phyloP scores from a whole-genome alignment of 2,797 vertebrate species.

The Austrolebias charrua region DNA sequence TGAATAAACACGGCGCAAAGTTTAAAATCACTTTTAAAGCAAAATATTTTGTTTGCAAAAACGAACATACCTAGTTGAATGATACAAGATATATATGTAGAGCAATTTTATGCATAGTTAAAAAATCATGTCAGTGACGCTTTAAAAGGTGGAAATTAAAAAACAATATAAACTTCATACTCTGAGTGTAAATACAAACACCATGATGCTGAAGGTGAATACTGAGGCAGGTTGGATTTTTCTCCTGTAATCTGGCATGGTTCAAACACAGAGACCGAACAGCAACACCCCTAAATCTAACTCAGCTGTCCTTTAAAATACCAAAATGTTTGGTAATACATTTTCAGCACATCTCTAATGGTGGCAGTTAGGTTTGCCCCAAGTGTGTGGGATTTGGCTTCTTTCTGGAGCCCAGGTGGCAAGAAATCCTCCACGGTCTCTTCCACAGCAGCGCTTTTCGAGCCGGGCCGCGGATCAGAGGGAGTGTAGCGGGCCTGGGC shows the following conservation, averaged over 20 bases:
- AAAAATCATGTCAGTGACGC: no score
- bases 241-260: slow-evolving; percentile 47
- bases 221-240: not conserved
- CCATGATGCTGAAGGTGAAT: not conserved
- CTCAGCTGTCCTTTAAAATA: slow-evolving; percentile 81
- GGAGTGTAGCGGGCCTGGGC: slow-evolving; percentile 50
- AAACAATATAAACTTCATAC: not conserved
- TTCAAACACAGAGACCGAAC: slow-evolving; percentile 50
- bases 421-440: slow-evolving; percentile 79
- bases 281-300: slow-evolving; percentile 69
- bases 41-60: no score
- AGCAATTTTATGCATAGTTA: no score
- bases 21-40: no score
- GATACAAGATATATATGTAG: no score
- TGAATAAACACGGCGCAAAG: no score
- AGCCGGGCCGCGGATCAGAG: slow-evolving; percentile 57
- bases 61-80: no score
- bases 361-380: slow-evolving; percentile 76
- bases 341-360: slow-evolving; percentile 76
- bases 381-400: slow-evolving; percentile 71
- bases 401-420: slow-evolving; percentile 65
- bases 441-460: slow-evolving; percentile 68
- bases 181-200: not conserved
- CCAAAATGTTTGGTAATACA: slow-evolving; percentile 83
- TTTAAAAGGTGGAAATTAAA: no score